phyloP scores from a whole-genome alignment of 2,888 invertebrate genomes.

The Opisthograptis luteolata region DNA sequence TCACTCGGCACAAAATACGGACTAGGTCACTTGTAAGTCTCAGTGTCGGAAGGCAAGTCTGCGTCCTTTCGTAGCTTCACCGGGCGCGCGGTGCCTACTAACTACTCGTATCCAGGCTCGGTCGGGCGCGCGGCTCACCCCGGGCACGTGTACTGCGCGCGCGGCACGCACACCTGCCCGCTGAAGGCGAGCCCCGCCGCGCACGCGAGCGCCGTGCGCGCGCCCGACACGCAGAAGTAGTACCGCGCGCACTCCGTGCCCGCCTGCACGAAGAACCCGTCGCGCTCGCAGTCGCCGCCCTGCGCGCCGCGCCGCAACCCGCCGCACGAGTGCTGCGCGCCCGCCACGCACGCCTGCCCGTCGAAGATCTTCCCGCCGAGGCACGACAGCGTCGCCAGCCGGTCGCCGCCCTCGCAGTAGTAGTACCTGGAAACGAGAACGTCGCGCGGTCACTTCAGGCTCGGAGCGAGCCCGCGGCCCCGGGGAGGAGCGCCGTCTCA shows the following conservation, averaged over 20 bases:
- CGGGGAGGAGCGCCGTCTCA: constrained; percentile 33
- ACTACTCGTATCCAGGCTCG: too few species aligned
- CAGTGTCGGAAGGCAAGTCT: too few species aligned
- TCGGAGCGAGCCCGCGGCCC: not conserved
- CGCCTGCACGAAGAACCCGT: constrained; percentile 84
- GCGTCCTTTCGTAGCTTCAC: too few species aligned
- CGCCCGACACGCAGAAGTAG: constrained; percentile 83
- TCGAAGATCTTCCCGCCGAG: constrained; percentile 84
- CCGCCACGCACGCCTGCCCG: constrained; percentile 81
- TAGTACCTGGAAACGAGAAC: constrained; percentile 71
- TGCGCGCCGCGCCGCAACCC: constrained; percentile 48
- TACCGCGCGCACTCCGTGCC: constrained; percentile 80
- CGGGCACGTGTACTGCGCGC: constrained; percentile 74
- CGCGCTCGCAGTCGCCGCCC: constrained; percentile 65
- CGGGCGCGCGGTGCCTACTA: too few species aligned
- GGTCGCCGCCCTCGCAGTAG: constrained; percentile 84
- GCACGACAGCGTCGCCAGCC: constrained; percentile 82
- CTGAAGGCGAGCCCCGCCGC: constrained; percentile 79
- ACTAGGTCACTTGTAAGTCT: too few species aligned
- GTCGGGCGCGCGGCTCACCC: constrained; percentile 54
- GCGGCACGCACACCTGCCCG: constrained; percentile 82
- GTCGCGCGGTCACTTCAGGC: not conserved
- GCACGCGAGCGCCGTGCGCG: constrained; percentile 78
- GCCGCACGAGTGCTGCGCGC: constrained; percentile 71
- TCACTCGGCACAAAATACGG: too few species aligned